Conservation (phyloP, 2,113 vertebrate genomes). For the Oncorhynchus kisutch region DNA sequence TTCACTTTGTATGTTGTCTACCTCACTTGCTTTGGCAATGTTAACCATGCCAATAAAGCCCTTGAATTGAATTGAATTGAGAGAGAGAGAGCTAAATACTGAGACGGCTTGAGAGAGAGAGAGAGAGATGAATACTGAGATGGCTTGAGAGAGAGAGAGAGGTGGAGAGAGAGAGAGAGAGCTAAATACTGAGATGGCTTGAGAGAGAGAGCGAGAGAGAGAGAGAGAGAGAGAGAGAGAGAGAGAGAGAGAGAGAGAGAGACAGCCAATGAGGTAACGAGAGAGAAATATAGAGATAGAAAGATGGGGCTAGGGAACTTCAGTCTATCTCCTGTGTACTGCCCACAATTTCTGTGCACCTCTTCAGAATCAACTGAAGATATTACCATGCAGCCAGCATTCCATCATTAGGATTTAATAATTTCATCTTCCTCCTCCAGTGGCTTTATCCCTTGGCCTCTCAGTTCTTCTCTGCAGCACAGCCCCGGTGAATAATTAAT, state of each 20-base stretch:
- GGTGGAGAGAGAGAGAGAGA: not conserved
- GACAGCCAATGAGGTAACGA: not conserved
- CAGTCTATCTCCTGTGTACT: slow-evolving; percentile 32
- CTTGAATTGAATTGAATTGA: too few relatives aligned
- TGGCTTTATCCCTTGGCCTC: slow-evolving; percentile 68
- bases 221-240: too few relatives aligned
- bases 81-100: not conserved
- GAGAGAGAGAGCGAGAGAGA: not conserved
- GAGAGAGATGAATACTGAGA: too few relatives aligned
- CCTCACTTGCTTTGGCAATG: too few relatives aligned
- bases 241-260: not conserved
- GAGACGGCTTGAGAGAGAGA: not conserved
- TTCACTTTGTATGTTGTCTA: too few relatives aligned
- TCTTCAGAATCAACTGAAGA: slow-evolving; percentile 74
- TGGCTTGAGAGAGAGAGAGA: too few relatives aligned
- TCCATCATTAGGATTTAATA: slow-evolving; percentile 74
- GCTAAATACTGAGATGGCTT: not conserved
- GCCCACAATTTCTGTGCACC: slow-evolving; percentile 62
- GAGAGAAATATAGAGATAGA: not conserved
- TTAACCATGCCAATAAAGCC: too few relatives aligned
- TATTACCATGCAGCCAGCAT: slow-evolving; percentile 72
- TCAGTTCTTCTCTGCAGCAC: slow-evolving; percentile 68
- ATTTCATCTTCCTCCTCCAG: slow-evolving; percentile 74
- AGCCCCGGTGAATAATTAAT: slow-evolving; percentile 75
- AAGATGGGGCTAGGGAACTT: slow-evolving; percentile 26